Evolutionary conservation across 2,113 vertebrate species (phyloP).

Genomic region (Coptodon bakossiorum): DNA sequence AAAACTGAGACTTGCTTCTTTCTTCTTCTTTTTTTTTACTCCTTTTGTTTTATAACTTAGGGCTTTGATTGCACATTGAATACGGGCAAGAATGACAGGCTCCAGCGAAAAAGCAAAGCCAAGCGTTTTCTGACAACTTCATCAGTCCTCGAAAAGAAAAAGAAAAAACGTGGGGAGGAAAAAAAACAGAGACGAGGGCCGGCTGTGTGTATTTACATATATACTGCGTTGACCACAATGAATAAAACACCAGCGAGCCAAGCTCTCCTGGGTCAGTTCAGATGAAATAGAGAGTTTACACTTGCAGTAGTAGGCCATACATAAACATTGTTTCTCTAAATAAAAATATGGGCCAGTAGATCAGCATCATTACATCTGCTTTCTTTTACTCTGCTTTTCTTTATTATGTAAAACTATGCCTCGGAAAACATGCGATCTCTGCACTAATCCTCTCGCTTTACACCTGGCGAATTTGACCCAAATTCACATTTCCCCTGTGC

Average conservation of each 20-base stretch:
- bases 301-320: conserved; percentile 37
- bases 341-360: conserved; percentile 54
- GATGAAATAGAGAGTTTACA: conserved; percentile 57
- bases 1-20: not conserved
- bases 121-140: conserved; percentile 53
- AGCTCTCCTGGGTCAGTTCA: conserved; percentile 47
- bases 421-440: conserved; percentile 55
- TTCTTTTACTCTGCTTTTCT: conserved; percentile 53
- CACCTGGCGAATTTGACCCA: conserved; percentile 72
- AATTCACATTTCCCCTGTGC: conserved; percentile 62
- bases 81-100: conserved; percentile 21
- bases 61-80: conserved; percentile 35
- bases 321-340: conserved; percentile 67
- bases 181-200: conserved; percentile 6
- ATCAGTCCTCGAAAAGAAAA: not conserved
- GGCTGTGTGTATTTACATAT: conserved; percentile 53
- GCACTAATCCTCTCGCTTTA: conserved; percentile 64
- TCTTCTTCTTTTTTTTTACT: not conserved
- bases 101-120: conserved; percentile 30
- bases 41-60: conserved; percentile 12
- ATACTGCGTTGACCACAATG: conserved; percentile 52
- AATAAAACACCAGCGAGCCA: conserved; percentile 43
- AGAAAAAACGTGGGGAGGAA: not conserved
- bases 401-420: conserved; percentile 68
- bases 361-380: conserved; percentile 64